Base-by-base conservation (phyloP, 2,888 invertebrate genomes). In the Mythimna lalbum region DNA sequence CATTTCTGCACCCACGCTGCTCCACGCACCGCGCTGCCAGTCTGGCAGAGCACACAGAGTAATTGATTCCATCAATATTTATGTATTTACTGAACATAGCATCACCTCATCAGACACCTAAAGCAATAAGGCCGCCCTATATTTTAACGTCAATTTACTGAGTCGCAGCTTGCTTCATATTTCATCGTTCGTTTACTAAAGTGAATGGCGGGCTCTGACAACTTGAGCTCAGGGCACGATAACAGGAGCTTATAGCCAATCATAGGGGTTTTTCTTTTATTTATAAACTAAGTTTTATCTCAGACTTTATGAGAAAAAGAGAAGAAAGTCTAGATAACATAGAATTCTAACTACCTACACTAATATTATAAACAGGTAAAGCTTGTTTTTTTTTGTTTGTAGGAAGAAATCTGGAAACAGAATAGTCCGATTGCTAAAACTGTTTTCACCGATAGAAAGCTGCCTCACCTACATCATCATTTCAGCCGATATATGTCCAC, bases 81-180 rank as follows among this genome's bases (percentile, higher is more conserved):
- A 19, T 19, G 4, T 47, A 19, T 7, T 47, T n/a, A n/a, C 47
- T 19, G n/a, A 7, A 14, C 39, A 39, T 39, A 39, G 50, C 53
- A 31, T 17, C 6, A 72, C 27, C 17, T 56, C 14, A 47, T 27
- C 19, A 61, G 23, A 23, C 21, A 43, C 43, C 43, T 43, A 47
- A 33, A 7, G 2, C 49, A 63, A 59, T 63, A 63, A 49, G 12
- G 47, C 1, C 14, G n/a, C 17, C n/a, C 55, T 50, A 68, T 69
- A 76, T 71, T 63, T 66, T 66, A 63, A 31, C 49, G 23, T 68
- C 64, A 77, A 77, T 77, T 68, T 53, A 50, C 49, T 50, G 31
- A 50, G 33, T 31, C 47, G 12, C n/a, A 52, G 21, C n/a, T 53
- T 43, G 64, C 27, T 56, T 63, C 56, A 78, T 78, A 78, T 69